A percentile compares a stretch with the other conserved stretches of the same genome.
These are phyloP conservation scores for Sebastes diploproa DNA, from an alignment of 2,797 vertebrate species.

Conservation along the genomic window DNA sequence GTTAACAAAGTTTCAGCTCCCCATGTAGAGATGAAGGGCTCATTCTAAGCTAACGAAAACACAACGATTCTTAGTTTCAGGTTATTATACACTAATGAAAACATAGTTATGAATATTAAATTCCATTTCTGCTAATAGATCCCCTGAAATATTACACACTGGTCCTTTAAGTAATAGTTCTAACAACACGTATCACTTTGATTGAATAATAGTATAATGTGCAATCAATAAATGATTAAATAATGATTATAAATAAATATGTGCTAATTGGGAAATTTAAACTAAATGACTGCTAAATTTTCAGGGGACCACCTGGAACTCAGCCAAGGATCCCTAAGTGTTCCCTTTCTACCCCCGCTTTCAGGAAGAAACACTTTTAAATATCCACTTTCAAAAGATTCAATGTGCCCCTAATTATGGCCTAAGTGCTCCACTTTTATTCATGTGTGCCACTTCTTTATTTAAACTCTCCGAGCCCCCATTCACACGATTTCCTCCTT, in stretches of 20 bases:
- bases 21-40: no score
- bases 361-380: conserved; percentile 23
- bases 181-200: background rate
- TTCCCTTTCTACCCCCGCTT: conserved; percentile 26
- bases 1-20: no score
- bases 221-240: background rate
- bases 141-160: no score
- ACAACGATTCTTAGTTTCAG: no score
- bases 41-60: no score
- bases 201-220: background rate
- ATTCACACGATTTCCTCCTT: conserved; percentile 26
- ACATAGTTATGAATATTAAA: no score
- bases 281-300: conserved; percentile 7
- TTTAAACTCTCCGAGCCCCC: conserved; percentile 21
- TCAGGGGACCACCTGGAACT: conserved; percentile 30
- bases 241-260: conserved; percentile 15
- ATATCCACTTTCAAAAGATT: conserved; percentile 45
- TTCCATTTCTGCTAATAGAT: no score
- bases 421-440: conserved; percentile 31
- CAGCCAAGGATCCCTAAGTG: conserved; percentile 7
- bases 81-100: no score
- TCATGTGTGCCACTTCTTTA: conserved; percentile 34
- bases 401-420: conserved; percentile 31
- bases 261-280: conserved; percentile 28
- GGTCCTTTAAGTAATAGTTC: background rate